A percentile compares a stretch with the other conserved stretches of the same genome.
Evolutionary conservation across 2,113 vertebrate species (phyloP).

Genomic region (Vicugna pacos): DNA sequence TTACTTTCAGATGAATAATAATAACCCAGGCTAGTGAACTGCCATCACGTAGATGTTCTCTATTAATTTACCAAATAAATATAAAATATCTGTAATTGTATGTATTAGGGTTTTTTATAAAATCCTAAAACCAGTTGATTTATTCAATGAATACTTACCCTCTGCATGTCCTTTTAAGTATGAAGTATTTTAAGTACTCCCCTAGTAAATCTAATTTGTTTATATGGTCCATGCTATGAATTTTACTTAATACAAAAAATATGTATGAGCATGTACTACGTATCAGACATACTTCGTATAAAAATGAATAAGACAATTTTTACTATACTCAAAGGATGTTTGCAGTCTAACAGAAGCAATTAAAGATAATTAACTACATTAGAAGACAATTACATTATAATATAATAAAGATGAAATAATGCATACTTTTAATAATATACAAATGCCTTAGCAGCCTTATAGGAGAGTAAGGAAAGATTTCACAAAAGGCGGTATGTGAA

Average conservation of each 20-base stretch:
- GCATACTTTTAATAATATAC: background rate
- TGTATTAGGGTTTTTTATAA: conserved; percentile 27
- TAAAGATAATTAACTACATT: conserved; percentile 36
- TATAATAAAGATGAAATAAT: conserved; percentile 45
- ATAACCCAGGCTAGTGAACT: conserved; percentile 25
- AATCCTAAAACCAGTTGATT: conserved; percentile 36
- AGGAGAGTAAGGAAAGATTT: conserved; percentile 42
- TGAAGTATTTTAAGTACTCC: conserved; percentile 41
- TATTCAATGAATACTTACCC: conserved; percentile 40
- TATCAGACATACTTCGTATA: conserved; percentile 1
- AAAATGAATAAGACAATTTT: conserved; percentile 20
- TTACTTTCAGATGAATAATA: conserved; percentile 48
- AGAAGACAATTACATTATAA: background rate
- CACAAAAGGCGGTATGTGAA: conserved; percentile 22
- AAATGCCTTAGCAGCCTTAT: background rate
- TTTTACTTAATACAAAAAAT: conserved; percentile 56
- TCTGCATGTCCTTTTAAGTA: background rate
- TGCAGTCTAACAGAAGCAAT: background rate
- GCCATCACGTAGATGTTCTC: conserved; percentile 16
- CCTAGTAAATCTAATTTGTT: conserved; percentile 34
- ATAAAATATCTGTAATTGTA: background rate
- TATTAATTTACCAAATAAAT: conserved; percentile 44
- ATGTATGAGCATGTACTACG: background rate
- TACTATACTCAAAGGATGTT: conserved; percentile 6
- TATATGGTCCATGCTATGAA: background rate